Evolutionary conservation across 1,140 invertebrate genomes (phyloP).

Genomic region (Drosophila asahinai): DNA sequence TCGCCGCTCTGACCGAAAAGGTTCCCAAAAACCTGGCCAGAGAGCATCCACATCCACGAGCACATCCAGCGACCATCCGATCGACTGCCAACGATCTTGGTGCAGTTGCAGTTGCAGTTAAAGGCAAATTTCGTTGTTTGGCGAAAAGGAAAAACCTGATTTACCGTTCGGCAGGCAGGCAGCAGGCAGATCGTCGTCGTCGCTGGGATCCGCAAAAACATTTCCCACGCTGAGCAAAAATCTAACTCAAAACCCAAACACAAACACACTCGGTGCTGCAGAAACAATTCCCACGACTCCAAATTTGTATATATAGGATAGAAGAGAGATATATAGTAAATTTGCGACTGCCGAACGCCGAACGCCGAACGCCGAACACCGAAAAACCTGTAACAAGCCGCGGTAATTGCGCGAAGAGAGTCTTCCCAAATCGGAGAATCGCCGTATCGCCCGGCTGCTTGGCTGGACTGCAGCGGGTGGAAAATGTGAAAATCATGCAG

Average conservation of each 20-base stretch:
- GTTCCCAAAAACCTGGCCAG: conserved; percentile 28
- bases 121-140: conserved; percentile 55
- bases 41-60: conserved; percentile 7
- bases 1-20: conserved; percentile 35
- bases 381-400: conserved; percentile 75
- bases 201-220: conserved; percentile 59
- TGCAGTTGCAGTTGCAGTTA: conserved; percentile 27
- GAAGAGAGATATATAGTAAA: conserved; percentile 56
- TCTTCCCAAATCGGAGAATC: conserved; percentile 39
- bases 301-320: conserved; percentile 80
- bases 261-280: conserved; percentile 36
- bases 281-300: conserved; percentile 79
- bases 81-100: conserved; percentile 61
- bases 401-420: conserved; percentile 75
- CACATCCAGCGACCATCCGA: conserved; percentile 51
- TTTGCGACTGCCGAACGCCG: conserved; percentile 37
- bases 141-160: conserved; percentile 75
- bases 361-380: conserved; percentile 33
- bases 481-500: conserved; percentile 80
- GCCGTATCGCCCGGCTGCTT: conserved; percentile 21
- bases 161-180: conserved; percentile 61
- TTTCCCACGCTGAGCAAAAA: conserved; percentile 75
- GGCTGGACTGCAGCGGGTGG: conserved; percentile 58
- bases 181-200: conserved; percentile 42
- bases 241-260: conserved; percentile 56